A percentile compares a stretch with the other conserved stretches of the same genome.
Conservation (phyloP, 2,797 vertebrate genomes). For the Capromys pilorides region DNA sequence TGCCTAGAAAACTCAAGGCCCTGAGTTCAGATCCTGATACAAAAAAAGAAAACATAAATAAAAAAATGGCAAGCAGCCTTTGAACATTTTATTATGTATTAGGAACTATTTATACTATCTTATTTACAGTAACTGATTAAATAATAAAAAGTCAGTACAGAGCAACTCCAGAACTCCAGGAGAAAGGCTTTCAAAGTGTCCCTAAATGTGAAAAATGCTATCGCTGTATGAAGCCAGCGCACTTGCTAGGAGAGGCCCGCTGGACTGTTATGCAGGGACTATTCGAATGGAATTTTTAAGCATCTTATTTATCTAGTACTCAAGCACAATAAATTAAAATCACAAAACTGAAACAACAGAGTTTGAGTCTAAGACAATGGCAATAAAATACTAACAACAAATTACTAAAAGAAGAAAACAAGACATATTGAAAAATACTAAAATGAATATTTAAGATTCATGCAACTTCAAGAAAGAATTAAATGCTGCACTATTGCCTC, state of each 20-base stretch:
- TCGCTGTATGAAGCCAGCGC: not conserved
- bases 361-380: not conserved
- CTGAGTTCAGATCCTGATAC: too few species aligned
- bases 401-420: not conserved
- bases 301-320: not conserved
- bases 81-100: not conserved
- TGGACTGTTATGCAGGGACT: not conserved
- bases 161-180: not conserved
- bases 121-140: not conserved
- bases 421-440: not conserved
- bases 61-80: not conserved
- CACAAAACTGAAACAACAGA: not conserved
- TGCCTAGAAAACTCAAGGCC: too few species aligned
- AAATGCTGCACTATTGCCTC: not conserved
- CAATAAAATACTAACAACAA: not conserved
- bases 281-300: not conserved
- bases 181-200: not conserved
- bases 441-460: not conserved
- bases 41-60: too few species aligned
- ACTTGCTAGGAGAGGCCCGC: not conserved
- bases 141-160: conserved; percentile 35
- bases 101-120: not conserved
- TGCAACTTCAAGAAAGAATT: not conserved
- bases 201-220: not conserved
- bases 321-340: not conserved